These are phyloP conservation scores for Heliornis fulica DNA, from an alignment of 2,113 vertebrate species.

Conservation along the genomic window DNA sequence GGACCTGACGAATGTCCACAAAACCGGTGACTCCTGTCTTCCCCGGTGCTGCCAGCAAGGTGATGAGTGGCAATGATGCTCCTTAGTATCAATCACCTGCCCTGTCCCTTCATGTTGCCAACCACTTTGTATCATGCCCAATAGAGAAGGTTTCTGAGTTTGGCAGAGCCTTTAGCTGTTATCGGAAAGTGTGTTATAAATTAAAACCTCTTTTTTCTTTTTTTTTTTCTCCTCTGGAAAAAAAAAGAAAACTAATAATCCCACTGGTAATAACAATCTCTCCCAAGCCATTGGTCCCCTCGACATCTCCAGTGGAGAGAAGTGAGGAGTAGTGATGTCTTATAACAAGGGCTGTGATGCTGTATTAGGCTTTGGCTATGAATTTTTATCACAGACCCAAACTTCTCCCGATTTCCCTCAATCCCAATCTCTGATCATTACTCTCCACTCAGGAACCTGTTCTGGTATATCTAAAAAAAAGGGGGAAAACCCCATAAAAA, in stretches of 20 bases:
- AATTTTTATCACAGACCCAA: background rate
- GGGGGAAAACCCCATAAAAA: background rate
- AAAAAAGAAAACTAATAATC: background rate
- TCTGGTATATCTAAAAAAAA: background rate
- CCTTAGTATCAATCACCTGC: background rate
- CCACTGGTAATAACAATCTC: background rate
- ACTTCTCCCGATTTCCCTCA: background rate
- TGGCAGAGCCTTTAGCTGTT: background rate
- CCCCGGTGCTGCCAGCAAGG: background rate
- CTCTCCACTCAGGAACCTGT: background rate
- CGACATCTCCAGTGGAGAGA: background rate
- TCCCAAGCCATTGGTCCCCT: fast-evolving
- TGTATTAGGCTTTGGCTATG: background rate
- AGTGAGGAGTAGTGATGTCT: background rate
- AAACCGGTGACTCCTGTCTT: fast-evolving
- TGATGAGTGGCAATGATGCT: background rate
- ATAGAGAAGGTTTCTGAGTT: background rate
- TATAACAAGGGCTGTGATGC: fast-evolving
- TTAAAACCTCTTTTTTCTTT: background rate
- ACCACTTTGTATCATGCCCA: background rate
- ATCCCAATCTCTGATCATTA: background rate
- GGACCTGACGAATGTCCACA: background rate
- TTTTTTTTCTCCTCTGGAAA: background rate
- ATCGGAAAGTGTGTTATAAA: background rate
- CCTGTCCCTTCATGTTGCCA: background rate